These are phyloP conservation scores for Clarias laeviceps DNA, from an alignment of 2,797 vertebrate species.

Conservation along the genomic window DNA sequence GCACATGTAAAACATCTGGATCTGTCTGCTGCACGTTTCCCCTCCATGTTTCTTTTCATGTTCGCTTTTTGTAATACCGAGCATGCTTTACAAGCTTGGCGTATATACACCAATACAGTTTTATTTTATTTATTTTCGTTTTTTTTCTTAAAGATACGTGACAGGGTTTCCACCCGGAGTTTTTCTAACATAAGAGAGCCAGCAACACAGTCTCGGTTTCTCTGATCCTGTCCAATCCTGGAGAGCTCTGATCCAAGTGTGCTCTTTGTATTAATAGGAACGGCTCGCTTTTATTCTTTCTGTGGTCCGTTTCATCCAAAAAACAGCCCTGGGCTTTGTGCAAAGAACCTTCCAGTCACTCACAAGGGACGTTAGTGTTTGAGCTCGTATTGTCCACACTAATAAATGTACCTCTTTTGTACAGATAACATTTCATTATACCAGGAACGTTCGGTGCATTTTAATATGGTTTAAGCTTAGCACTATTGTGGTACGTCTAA, in stretches of 20 bases:
- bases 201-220: background rate
- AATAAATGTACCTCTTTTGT: background rate
- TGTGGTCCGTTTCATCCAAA: background rate
- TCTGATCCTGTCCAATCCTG: conserved; percentile 19
- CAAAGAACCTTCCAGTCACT: conserved; percentile 4
- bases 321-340: conserved; percentile 4
- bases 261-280: conserved; percentile 19
- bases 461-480: background rate
- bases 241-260: conserved; percentile 16
- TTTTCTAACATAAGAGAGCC: background rate
- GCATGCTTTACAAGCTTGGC: background rate
- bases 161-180: background rate
- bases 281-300: background rate
- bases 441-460: background rate
- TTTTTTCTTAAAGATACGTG: conserved; percentile 5
- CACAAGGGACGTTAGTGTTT: background rate
- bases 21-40: background rate
- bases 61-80: background rate
- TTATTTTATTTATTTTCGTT: background rate
- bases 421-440: background rate
- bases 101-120: background rate
- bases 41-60: background rate
- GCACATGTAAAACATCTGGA: conserved; percentile 31
- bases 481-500: background rate
- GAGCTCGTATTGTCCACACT: background rate